Conservation (phyloP, 2,113 vertebrate species). For the Peromyscus maniculatus region DNA sequence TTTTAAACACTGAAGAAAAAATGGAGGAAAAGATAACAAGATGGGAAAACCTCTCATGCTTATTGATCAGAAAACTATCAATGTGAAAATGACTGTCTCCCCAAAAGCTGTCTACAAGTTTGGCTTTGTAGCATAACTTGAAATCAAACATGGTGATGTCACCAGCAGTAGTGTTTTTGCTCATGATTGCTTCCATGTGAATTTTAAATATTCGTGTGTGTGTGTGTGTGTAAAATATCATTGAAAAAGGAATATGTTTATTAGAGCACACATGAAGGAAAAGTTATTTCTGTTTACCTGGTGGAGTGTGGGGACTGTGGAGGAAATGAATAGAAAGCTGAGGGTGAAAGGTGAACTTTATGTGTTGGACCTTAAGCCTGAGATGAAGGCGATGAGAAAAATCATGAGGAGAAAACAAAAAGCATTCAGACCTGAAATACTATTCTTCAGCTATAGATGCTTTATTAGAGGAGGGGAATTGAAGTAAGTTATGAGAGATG, state of each 20-base stretch:
- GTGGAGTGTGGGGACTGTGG: not conserved
- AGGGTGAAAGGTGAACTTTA: not conserved
- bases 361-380: not conserved
- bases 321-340: not conserved
- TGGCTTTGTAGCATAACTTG: too few species aligned
- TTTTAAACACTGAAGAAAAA: not conserved
- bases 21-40: not conserved
- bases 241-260: not conserved
- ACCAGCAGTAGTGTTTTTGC: not conserved
- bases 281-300: not conserved
- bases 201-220: not conserved
- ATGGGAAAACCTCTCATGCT: not conserved
- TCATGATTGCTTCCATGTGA: not conserved
- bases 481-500: not conserved
- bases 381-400: not conserved
- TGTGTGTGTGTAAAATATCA: not conserved
- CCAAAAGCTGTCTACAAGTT: not conserved
- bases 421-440: not conserved
- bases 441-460: not conserved
- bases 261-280: not conserved
- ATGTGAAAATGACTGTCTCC: not conserved
- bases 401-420: not conserved
- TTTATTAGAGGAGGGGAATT: not conserved
- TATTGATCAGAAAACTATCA: not conserved
- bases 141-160: not conserved